Evolutionary conservation across 1,140 invertebrate genomes (phyloP).

Genomic region (Temnothorax curvispinosus): DNA sequence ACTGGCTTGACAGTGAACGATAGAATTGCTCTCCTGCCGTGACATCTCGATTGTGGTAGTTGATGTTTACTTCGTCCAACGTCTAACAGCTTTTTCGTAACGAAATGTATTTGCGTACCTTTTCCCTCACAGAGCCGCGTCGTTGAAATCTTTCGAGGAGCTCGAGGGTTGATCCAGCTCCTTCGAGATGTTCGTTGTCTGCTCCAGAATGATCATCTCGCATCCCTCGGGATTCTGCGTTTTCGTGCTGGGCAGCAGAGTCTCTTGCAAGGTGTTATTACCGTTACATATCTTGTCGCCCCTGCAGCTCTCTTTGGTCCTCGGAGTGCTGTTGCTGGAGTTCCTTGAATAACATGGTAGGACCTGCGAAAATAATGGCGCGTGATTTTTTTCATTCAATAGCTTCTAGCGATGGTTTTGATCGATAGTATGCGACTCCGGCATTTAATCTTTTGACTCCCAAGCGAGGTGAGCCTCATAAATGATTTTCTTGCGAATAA

Average conservation of each 20-base stretch:
- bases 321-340: conserved; percentile 35
- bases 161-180: conserved; percentile 60
- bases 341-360: conserved; percentile 89
- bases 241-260: conserved; percentile 85
- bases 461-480: too few species aligned
- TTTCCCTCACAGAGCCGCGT: conserved; percentile 59
- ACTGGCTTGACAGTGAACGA: not conserved
- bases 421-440: not conserved
- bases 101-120: conserved; percentile 7
- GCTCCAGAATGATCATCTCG: conserved; percentile 80
- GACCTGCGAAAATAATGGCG: conserved; percentile 85
- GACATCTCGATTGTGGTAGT: not conserved
- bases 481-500: too few species aligned
- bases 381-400: not conserved
- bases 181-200: conserved; percentile 71
- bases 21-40: not conserved
- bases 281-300: conserved; percentile 91
- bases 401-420: not conserved
- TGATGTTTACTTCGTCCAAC: not conserved
- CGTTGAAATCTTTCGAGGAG: conserved; percentile 62
- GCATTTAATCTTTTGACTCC: not conserved
- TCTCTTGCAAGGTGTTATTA: conserved; percentile 91
- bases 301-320: conserved; percentile 76
- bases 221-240: conserved; percentile 71
- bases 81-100: not conserved